Conservation (phyloP, 2,113 vertebrate species). For the Rhinogobius similis region DNA sequence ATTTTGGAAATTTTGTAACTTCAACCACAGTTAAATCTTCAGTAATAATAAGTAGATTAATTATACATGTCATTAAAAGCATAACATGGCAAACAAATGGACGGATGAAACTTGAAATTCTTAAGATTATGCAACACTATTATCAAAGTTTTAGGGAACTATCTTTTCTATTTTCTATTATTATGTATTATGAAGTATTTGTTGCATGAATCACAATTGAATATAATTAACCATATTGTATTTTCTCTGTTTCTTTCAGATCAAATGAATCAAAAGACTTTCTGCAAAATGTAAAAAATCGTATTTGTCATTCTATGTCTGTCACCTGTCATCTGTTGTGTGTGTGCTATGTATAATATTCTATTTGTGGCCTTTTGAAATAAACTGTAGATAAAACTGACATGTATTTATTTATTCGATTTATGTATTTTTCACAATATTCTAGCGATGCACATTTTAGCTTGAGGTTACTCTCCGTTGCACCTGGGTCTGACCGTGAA, state of each 20-base stretch:
- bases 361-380: background rate
- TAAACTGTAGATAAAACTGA: conserved; percentile 25
- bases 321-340: background rate
- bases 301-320: background rate
- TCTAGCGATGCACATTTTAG: background rate
- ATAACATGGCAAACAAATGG: background rate
- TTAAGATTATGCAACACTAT: background rate
- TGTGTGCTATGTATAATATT: background rate
- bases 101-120: background rate
- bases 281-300: conserved; percentile 6
- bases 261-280: conserved; percentile 64
- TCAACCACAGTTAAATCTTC: no score
- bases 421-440: background rate
- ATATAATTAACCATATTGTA: background rate
- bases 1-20: no score
- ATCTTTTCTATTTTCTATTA: no score
- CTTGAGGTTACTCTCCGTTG: background rate
- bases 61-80: background rate
- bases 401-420: background rate
- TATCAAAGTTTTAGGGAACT: background rate
- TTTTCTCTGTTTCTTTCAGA: conserved; percentile 47
- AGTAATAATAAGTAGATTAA: no score
- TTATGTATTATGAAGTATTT: background rate
- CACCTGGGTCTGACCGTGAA: background rate
- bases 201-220: background rate